Evolutionary conservation across 2,113 vertebrate species (phyloP), one percentile per base, ranked within the genome.

Genomic region (Myiagra hebetior): DNA sequence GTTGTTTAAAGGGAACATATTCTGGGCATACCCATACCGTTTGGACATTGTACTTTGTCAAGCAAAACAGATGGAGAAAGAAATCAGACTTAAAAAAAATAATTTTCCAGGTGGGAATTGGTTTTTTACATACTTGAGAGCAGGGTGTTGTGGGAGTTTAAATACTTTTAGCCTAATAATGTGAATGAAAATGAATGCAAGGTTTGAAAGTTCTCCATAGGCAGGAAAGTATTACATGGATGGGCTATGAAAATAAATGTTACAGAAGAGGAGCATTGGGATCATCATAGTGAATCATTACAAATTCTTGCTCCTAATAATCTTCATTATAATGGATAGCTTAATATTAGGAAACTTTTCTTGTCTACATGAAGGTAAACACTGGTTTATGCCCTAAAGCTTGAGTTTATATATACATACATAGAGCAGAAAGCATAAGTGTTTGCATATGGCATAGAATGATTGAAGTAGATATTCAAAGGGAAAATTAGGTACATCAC

Each of bases 21-120:
- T 70, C 46, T 86, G 35, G 33, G 46, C 3, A 35, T 42, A 88
- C 44, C 19, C 33, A 30, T 39, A 59, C 2, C 15, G 41, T 78
- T 62, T 85, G 68, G 78, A 92, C 83, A 86, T 76, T 85, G 37
- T 74, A 94, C 56, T 89, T 92, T 27, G 8, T 97, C 92, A 89
- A 94, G 57, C 69, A 87, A 87, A 95, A 85, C 16, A 92, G 84
- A 44, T 12, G 17, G 95, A 92, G 59, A 68, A 96, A 93, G 56
- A 96, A 97, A 92, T 59, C 42, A 89, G 73, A 91, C 72, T 91
- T 97, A 8, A 6, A 52, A 89, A 74, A 85, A 67, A 16, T 55
- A 94, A 7, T 57, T 75, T 94, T 84, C 50, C 17, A 55, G 24
- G 11, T 44, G 24, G 20, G 79, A 85, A 49, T 49, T 11, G 4